Evolutionary conservation across 2,888 invertebrate species (phyloP).

Genomic region (Ichneumoninae sp.): DNA sequence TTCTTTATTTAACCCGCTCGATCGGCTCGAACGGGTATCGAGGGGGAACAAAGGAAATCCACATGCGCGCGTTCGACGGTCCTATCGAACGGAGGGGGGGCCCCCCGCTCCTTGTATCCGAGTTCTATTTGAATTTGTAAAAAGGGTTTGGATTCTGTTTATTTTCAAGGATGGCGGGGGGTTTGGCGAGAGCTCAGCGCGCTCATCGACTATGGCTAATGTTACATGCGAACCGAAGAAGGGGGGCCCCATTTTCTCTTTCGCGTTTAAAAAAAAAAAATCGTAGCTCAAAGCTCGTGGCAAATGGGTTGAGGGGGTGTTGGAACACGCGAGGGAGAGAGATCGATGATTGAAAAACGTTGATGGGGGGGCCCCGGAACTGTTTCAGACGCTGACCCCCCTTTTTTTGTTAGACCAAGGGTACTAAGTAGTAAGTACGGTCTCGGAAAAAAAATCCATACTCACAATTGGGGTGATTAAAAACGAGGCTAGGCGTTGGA

Average conservation of each 20-base stretch:
- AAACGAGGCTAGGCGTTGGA: conserved; percentile 29
- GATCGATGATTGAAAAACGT: conserved; percentile 45
- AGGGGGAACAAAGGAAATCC: conserved; percentile 63
- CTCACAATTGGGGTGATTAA: conserved; percentile 68
- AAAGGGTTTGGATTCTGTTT: conserved; percentile 76
- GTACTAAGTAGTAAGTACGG: conserved; percentile 64
- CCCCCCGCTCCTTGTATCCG: conserved; percentile 49
- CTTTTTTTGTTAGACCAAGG: conserved; percentile 53
- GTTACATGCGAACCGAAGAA: conserved; percentile 64
- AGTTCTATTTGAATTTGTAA: conserved; percentile 74
- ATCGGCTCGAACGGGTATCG: conserved; percentile 37
- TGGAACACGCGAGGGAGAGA: conserved; percentile 45
- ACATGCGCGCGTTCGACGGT: conserved; percentile 36
- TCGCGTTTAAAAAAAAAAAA: conserved; percentile 10
- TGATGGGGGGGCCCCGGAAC: conserved; percentile 46
- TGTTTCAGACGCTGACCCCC: conserved; percentile 37
- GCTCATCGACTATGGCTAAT: conserved; percentile 68
- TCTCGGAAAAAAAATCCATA: conserved; percentile 71
- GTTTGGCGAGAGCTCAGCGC: conserved; percentile 35
- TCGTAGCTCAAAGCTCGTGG: conserved; percentile 58
- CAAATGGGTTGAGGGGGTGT: conserved; percentile 43
- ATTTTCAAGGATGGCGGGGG: conserved; percentile 74
- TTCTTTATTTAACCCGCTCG: conserved; percentile 64
- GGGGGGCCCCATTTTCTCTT: conserved; percentile 40
- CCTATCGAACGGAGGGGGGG: conserved; percentile 22